Conservation (phyloP, 2,888 invertebrate genomes). For the Onchidella celtica region DNA sequence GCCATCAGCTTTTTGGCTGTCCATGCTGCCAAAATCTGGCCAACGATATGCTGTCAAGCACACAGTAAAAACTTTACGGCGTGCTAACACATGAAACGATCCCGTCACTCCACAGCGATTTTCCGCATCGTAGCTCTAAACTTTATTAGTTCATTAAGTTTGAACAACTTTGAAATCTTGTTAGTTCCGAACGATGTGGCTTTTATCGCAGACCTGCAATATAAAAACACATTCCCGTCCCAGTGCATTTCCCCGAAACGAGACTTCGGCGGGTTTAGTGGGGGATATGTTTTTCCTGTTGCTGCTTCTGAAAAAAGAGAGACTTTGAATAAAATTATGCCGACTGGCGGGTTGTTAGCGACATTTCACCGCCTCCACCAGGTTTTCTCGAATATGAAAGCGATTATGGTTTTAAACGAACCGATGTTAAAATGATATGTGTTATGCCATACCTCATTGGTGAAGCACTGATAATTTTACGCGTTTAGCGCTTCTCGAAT, state of each 20-base stretch:
- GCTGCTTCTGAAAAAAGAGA: too few relatives aligned
- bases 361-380: too few relatives aligned
- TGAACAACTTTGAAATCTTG: slow-evolving; percentile 46
- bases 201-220: slow-evolving; percentile 30
- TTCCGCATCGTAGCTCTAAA: slow-evolving; percentile 23
- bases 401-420: too few relatives aligned
- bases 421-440: background rate
- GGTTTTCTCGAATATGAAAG: too few relatives aligned
- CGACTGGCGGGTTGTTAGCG: too few relatives aligned
- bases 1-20: background rate
- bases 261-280: too few relatives aligned
- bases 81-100: slow-evolving; percentile 23
- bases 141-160: slow-evolving; percentile 51
- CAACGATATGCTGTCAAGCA: background rate
- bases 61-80: slow-evolving; percentile 6
- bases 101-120: background rate
- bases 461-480: too few relatives aligned
- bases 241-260: background rate
- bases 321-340: too few relatives aligned
- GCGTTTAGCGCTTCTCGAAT: too few relatives aligned
- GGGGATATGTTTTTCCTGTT: too few relatives aligned
- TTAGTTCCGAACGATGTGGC: slow-evolving; percentile 35
- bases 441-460: background rate
- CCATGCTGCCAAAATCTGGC: slow-evolving; percentile 16
- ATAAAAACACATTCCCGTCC: slow-evolving; percentile 1